Conservation (phyloP, 2,797 vertebrate species). For the Gadopsis bispinosus region DNA sequence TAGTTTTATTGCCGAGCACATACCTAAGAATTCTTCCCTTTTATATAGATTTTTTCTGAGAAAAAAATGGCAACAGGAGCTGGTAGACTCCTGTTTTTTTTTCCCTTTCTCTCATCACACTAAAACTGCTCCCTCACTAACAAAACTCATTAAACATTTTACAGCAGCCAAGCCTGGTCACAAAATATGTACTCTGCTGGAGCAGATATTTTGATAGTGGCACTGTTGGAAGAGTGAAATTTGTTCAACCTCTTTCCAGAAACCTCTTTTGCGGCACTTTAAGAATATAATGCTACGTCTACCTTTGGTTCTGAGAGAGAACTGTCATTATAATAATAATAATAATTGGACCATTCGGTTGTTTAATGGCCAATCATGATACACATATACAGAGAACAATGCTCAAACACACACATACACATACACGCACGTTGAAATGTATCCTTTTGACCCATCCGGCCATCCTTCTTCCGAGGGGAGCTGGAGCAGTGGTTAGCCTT, state of each 20-base stretch:
- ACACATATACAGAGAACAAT: no score
- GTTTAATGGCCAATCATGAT: no score
- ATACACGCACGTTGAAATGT: no score
- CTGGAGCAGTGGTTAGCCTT: no score
- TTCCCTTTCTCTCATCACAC: no score
- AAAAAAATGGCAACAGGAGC: not conserved
- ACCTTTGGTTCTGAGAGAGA: not conserved
- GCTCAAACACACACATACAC: no score
- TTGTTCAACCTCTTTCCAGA: not conserved
- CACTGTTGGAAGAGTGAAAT: not conserved
- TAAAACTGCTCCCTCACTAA: not conserved
- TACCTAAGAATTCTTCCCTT: not conserved
- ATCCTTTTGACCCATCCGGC: no score
- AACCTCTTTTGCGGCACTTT: not conserved
- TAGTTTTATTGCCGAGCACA: not conserved
- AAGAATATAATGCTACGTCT: not conserved
- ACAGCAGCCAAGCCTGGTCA: not conserved
- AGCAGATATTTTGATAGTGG: not conserved
- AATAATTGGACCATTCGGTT: no score
- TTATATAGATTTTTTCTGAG: not conserved
- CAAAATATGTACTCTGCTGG: not conserved
- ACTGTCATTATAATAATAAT: not conserved
- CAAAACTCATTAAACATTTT: not conserved
- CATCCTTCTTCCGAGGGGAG: no score
- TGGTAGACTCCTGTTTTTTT: no score